Conservation (phyloP, 2,888 invertebrate genomes). For the Trachelus stipa region DNA sequence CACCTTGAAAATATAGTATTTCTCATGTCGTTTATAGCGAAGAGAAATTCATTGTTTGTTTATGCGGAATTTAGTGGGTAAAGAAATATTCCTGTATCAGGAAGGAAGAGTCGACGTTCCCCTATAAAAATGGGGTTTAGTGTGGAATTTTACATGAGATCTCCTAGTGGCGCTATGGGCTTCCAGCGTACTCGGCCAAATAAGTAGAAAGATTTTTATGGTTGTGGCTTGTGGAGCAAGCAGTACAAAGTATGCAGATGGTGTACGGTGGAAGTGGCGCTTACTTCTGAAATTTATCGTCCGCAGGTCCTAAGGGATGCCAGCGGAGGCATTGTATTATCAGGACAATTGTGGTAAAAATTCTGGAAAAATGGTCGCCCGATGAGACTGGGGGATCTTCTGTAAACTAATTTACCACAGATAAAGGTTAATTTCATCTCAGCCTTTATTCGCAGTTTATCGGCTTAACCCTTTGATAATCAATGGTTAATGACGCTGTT, state of each 20-base stretch:
- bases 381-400: not conserved
- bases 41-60: not conserved
- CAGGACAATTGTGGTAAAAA: constrained; percentile 5
- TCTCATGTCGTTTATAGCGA: not conserved
- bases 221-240: not conserved
- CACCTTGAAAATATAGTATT: not conserved
- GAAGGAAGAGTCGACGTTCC: not conserved
- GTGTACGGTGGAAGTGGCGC: not conserved
- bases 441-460: constrained; percentile 43
- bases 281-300: not conserved
- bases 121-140: not conserved
- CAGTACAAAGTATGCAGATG: not conserved
- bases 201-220: not conserved
- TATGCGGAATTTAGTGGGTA: not conserved
- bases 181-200: not conserved
- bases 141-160: not conserved
- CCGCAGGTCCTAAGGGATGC: not conserved
- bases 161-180: not conserved
- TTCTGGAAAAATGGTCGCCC: not conserved
- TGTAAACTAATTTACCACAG: constrained; percentile 15
- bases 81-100: not conserved
- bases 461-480: constrained; percentile 34
- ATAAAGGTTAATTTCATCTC: constrained; percentile 18
- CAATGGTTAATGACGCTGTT: constrained; percentile 44
- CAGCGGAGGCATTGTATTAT: not conserved